A percentile compares a stretch with the other conserved stretches of the same genome.
Conservation (phyloP, 92 coral and sea anemone genomes). For the Phenganax stokvisi region DNA sequence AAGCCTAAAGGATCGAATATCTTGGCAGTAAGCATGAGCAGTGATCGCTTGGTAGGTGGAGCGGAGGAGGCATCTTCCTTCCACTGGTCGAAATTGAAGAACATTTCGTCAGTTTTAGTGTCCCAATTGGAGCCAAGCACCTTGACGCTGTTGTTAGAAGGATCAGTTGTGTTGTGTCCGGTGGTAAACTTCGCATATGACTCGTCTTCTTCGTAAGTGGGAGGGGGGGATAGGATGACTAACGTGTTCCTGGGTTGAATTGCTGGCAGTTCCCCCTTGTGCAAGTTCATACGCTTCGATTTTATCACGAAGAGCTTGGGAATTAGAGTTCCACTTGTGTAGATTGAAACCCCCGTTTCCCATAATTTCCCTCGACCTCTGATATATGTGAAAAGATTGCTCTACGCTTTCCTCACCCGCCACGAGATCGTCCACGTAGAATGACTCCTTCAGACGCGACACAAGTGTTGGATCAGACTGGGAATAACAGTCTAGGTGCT, state of each 20-base stretch:
- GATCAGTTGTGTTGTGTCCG: background rate
- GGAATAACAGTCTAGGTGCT: constrained; percentile 14
- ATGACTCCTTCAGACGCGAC: background rate
- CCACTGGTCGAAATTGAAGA: constrained; percentile 13
- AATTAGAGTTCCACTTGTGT: constrained; percentile 13
- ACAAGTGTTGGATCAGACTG: constrained; percentile 5
- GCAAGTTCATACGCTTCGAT: background rate
- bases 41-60: background rate
- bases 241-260: background rate
- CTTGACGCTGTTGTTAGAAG: background rate
- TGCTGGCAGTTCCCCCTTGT: background rate
- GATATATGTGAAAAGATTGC: constrained; percentile 2
- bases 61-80: background rate
- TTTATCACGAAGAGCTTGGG: background rate
- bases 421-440: constrained; percentile 10
- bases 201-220: background rate
- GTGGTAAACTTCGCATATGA: background rate
- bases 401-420: constrained; percentile 4
- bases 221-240: background rate
- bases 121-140: constrained; percentile 1
- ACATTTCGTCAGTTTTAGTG: background rate
- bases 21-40: background rate
- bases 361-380: background rate
- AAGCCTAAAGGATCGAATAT: constrained; percentile 1
- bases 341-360: constrained; percentile 11